These are phyloP conservation scores for Eidolon dupreanum DNA, from an alignment of 2,797 vertebrate genomes.

Conservation along the genomic window DNA sequence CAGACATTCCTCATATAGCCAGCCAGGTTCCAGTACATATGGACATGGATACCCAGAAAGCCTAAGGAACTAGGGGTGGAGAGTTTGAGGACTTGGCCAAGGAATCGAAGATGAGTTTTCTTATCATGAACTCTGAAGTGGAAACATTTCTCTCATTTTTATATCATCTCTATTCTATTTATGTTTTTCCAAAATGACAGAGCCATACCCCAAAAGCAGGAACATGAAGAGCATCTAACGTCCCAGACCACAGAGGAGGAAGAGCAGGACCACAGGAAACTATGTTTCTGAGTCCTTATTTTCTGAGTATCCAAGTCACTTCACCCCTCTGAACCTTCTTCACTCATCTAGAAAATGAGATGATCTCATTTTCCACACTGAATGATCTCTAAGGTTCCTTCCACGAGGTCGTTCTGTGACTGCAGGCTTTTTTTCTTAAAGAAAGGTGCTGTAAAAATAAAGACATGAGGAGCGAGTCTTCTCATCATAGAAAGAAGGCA, in stretches of 20 bases:
- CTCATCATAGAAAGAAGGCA: neutral
- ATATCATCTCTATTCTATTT: neutral
- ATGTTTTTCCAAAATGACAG: constrained; percentile 15
- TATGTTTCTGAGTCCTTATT: neutral
- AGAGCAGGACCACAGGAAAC: neutral
- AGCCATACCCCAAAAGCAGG: neutral
- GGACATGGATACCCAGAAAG: neutral
- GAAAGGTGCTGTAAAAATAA: neutral
- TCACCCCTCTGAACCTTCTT: neutral
- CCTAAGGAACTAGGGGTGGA: neutral
- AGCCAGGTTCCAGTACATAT: neutral
- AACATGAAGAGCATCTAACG: neutral
- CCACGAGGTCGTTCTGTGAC: neutral
- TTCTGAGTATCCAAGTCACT: neutral
- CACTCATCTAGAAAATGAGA: neutral
- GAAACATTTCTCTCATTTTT: neutral
- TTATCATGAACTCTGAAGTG: neutral
- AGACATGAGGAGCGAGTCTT: neutral
- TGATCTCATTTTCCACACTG: neutral
- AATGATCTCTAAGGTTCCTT: neutral
- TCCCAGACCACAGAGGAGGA: neutral
- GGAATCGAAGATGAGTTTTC: neutral
- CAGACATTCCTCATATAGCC: neutral
- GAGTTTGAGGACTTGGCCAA: neutral
- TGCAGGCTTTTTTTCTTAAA: neutral